These are phyloP conservation scores for Petrolisthes manimaculis DNA, from an alignment of 2,888 invertebrate species.

Conservation along the genomic window DNA sequence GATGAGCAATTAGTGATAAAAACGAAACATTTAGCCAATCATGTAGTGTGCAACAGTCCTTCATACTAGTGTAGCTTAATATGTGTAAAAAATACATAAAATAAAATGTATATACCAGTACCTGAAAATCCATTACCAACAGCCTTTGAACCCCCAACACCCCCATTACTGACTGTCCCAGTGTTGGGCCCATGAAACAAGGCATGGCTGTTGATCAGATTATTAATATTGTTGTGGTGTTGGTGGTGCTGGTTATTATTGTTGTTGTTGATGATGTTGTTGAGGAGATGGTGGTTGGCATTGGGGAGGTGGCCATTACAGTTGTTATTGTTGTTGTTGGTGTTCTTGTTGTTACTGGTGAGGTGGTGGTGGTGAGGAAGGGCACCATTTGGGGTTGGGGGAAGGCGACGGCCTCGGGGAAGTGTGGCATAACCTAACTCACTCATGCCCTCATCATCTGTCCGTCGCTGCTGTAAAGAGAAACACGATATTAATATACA, in stretches of 20 bases:
- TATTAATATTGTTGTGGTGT: neutral
- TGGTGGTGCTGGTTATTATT: neutral
- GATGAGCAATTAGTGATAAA: no score
- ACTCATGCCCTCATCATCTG: conserved; percentile 46
- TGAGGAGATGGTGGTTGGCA: neutral
- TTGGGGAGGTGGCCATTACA: conserved; percentile 14
- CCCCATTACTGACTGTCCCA: neutral
- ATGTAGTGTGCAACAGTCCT: no score
- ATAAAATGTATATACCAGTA: neutral
- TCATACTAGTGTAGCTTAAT: no score
- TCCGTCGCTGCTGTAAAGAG: neutral
- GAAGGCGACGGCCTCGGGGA: conserved; percentile 42
- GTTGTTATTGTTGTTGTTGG: conserved; percentile 14
- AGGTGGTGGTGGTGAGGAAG: neutral
- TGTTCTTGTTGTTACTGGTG: conserved; percentile 10
- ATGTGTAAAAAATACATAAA: no score
- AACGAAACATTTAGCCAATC: no score
- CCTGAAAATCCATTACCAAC: neutral
- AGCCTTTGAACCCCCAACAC: conserved; percentile 2
- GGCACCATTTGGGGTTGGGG: conserved; percentile 15
- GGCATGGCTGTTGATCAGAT: neutral
- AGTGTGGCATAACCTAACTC: conserved; percentile 45
- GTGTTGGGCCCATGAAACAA: neutral
- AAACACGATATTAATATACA: no score
- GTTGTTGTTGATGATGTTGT: neutral